Evolutionary conservation across 2,113 vertebrate genomes (phyloP).

Genomic region (Cyprinus carpio): DNA sequence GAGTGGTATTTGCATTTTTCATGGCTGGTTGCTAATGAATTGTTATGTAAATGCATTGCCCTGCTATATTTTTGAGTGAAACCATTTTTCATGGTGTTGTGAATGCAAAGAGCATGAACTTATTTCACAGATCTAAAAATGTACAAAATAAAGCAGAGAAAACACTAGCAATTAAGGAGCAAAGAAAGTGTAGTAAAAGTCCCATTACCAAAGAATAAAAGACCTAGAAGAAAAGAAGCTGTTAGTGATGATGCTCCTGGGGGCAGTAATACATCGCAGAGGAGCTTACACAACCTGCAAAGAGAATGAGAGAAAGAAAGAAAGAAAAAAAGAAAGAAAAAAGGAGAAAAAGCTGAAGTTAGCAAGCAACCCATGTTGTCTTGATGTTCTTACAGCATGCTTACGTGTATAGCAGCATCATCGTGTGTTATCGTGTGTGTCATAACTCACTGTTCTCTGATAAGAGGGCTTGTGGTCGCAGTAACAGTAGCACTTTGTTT

Average conservation of each 20-base stretch:
- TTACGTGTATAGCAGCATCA: not conserved
- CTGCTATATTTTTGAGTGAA: not conserved
- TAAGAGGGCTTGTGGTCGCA: conserved; percentile 89
- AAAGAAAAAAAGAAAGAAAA: not conserved
- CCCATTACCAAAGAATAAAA: conserved; percentile 60
- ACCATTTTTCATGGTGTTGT: not conserved
- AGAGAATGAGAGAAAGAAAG: conserved; percentile 47
- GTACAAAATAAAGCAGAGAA: conserved; percentile 2
- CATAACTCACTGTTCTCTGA: conserved; percentile 88
- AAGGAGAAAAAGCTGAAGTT: conserved; percentile 4
- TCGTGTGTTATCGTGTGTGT: not conserved
- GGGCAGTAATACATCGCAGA: conserved; percentile 77
- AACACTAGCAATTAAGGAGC: conserved; percentile 69
- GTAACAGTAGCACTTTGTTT: conserved; percentile 89
- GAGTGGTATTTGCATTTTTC: not conserved
- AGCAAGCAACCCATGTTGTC: not conserved
- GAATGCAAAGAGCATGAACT: not conserved
- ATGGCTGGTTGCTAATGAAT: not conserved
- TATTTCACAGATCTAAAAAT: not conserved
- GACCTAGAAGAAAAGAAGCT: conserved; percentile 63
- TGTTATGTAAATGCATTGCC: not conserved
- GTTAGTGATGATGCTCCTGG: conserved; percentile 79
- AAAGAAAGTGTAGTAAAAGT: conserved; percentile 64
- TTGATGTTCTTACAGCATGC: not conserved
- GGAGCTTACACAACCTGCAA: conserved; percentile 73